These are phyloP conservation scores for Catajapyx aquilonaris DNA, from an alignment of 1,140 invertebrate genomes.

Conservation along the genomic window DNA sequence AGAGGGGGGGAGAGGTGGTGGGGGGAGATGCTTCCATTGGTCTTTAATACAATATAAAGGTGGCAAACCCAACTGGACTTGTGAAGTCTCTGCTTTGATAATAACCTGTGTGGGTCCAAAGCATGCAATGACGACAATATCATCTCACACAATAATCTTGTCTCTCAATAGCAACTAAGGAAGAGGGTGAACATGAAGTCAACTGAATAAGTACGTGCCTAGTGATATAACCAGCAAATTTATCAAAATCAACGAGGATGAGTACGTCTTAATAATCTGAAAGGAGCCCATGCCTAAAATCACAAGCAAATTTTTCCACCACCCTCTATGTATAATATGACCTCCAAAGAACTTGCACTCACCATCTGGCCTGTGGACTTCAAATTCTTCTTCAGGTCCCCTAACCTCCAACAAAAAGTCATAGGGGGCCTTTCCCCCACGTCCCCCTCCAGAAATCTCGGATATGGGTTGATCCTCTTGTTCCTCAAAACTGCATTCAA, in stretches of 20 bases:
- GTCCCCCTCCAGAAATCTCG: conserved; percentile 25
- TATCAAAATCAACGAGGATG: conserved; percentile 1
- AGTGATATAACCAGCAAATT: conserved; percentile 3
- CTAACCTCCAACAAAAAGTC: conserved; percentile 48
- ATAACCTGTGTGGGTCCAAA: too few relatives aligned
- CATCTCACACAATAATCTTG: too few relatives aligned
- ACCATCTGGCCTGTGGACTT: conserved; percentile 39
- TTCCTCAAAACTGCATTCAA: conserved; percentile 47
- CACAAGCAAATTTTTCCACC: conserved; percentile 1
- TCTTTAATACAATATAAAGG: too few relatives aligned
- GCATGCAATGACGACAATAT: too few relatives aligned
- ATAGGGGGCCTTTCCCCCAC: conserved; percentile 24
- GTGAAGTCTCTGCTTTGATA: too few relatives aligned
- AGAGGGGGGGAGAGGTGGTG: too few relatives aligned
- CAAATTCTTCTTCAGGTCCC: conserved; percentile 36
- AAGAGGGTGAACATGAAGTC: too few relatives aligned
- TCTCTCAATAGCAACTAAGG: too few relatives aligned
- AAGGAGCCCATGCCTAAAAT: not conserved
- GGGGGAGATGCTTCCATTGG: too few relatives aligned
- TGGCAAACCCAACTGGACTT: too few relatives aligned
- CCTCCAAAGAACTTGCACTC: conserved; percentile 6
- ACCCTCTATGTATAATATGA: not conserved
- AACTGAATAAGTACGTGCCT: too few relatives aligned
- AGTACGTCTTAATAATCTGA: not conserved
- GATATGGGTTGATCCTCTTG: conserved; percentile 29